These are phyloP conservation scores for Dasyornis broadbenti DNA, from an alignment of 2,113 vertebrate genomes.

Conservation along the genomic window DNA sequence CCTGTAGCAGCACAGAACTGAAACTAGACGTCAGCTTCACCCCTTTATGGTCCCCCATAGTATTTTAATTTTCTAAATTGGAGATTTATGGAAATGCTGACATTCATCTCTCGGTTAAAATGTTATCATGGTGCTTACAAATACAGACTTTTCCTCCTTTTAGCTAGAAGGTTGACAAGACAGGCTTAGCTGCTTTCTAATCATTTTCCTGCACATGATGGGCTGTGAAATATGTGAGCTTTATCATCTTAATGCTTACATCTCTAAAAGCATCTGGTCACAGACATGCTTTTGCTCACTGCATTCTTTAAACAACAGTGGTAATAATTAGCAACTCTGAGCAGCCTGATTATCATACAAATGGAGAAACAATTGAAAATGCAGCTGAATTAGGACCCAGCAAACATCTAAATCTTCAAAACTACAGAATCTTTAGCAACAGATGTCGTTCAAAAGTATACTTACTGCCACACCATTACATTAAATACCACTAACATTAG, in stretches of 20 bases:
- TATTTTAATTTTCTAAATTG: constrained; percentile 50
- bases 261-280: constrained; percentile 16
- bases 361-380: constrained; percentile 15
- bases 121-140: constrained; percentile 25
- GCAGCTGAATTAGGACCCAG: constrained; percentile 2
- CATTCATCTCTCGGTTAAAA: constrained; percentile 30
- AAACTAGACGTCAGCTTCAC: constrained; percentile 10
- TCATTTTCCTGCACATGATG: not conserved
- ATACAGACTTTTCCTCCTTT: not conserved
- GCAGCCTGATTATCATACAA: not conserved
- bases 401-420: constrained; percentile 18
- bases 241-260: not conserved
- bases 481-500: not conserved
- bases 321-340: constrained; percentile 29
- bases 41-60: not conserved
- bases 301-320: not conserved
- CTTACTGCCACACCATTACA: not conserved
- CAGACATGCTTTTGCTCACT: not conserved
- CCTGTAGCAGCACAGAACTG: not conserved
- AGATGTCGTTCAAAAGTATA: constrained; percentile 29
- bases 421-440: constrained; percentile 30
- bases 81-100: constrained; percentile 54
- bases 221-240: not conserved
- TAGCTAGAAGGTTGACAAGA: constrained; percentile 26
- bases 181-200: constrained; percentile 9